A percentile compares a stretch with the other conserved stretches of the same genome.
Evolutionary conservation across 2,797 vertebrate genomes (phyloP).

Genomic region (Pelodytes ibericus): DNA sequence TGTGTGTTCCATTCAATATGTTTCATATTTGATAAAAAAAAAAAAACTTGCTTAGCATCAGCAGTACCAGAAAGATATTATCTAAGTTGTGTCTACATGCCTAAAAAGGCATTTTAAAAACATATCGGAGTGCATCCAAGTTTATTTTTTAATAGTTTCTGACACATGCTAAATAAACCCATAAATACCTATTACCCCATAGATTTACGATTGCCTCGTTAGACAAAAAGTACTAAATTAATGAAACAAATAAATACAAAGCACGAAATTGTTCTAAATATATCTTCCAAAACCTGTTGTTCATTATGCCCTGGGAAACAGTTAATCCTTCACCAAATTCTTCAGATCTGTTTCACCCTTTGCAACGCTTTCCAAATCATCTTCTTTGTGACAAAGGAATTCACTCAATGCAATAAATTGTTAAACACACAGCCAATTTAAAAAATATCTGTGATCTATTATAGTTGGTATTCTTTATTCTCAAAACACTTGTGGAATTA

Average conservation of each 20-base stretch:
- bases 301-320: slow-evolving; percentile 40
- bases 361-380: slow-evolving; percentile 59
- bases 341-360: slow-evolving; percentile 40
- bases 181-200: not conserved
- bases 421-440: slow-evolving; percentile 35
- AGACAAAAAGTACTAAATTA: slow-evolving; percentile 27
- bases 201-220: slow-evolving; percentile 9
- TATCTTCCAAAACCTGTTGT: slow-evolving; percentile 40
- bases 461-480: slow-evolving; percentile 49
- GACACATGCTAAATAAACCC: too few species aligned
- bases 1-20: too few species aligned
- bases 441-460: slow-evolving; percentile 63
- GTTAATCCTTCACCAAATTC: slow-evolving; percentile 56
- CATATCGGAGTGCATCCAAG: not conserved
- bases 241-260: slow-evolving; percentile 41
- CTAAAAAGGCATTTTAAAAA: not conserved
- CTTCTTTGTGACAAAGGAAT: slow-evolving; percentile 59
- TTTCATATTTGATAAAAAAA: not conserved
- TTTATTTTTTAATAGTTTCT: not conserved
- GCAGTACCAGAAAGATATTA: not conserved
- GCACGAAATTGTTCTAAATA: slow-evolving; percentile 29
- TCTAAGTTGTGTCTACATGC: not conserved
- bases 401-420: slow-evolving; percentile 60
- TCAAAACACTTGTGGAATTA: slow-evolving; percentile 45
- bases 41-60: not conserved